Evolutionary conservation across 1,140 invertebrate species (phyloP).

Genomic region (roundworm (Caenorhabditis elegans)): DNA sequence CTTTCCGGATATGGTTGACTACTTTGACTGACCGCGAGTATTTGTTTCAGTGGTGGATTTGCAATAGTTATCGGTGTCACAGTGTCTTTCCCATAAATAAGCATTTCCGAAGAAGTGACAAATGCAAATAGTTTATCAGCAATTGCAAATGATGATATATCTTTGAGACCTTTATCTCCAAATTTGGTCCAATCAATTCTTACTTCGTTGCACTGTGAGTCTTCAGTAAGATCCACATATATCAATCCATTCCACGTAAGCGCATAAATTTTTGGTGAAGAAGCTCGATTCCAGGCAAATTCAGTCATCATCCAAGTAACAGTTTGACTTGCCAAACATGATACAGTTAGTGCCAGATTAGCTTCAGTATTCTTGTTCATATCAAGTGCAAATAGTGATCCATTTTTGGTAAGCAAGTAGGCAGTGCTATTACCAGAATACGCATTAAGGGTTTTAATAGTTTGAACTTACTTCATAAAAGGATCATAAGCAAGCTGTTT

Average conservation of each 20-base stretch:
- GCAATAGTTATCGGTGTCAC: slow-evolving; percentile 55
- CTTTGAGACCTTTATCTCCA: slow-evolving; percentile 62
- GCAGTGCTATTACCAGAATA: slow-evolving; percentile 55
- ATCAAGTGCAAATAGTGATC: slow-evolving; percentile 60
- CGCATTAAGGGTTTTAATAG: neutral
- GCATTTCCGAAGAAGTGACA: slow-evolving; percentile 58
- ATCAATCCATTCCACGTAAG: slow-evolving; percentile 65
- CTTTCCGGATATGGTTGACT: slow-evolving; percentile 56
- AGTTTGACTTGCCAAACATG: slow-evolving; percentile 60
- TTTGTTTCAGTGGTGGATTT: slow-evolving; percentile 62
- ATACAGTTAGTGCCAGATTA: slow-evolving; percentile 54
- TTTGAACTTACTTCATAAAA: slow-evolving; percentile 58
- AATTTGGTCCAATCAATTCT: slow-evolving; percentile 62
- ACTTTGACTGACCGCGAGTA: slow-evolving; percentile 62
- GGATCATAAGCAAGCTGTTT: slow-evolving; percentile 64
- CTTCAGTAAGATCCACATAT: slow-evolving; percentile 48
- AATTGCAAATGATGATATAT: slow-evolving; percentile 61
- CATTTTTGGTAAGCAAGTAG: slow-evolving; percentile 64
- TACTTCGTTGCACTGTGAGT: slow-evolving; percentile 58
- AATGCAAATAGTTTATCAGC: slow-evolving; percentile 66
- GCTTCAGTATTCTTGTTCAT: slow-evolving; percentile 52
- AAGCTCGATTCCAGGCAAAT: slow-evolving; percentile 60
- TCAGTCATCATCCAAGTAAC: slow-evolving; percentile 65
- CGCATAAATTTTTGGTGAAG: slow-evolving; percentile 62
- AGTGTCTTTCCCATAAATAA: slow-evolving; percentile 54